Percentiles rank a stretch among this genome's conserved stretches.
Evolutionary conservation across 2,113 vertebrate genomes (phyloP).

Genomic region (Desmodus rotundus): DNA sequence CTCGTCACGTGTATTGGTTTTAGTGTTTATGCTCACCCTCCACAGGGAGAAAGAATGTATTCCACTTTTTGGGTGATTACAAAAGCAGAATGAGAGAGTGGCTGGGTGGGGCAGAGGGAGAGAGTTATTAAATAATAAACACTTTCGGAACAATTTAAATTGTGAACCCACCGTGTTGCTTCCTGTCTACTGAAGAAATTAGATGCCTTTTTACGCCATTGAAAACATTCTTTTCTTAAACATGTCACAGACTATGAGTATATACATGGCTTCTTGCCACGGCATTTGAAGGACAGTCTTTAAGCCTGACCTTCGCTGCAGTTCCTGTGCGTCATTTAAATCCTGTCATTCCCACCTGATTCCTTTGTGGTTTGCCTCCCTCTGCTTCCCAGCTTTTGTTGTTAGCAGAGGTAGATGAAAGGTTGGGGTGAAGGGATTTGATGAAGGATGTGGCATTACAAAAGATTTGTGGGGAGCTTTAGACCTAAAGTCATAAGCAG

Average conservation of each 20-base stretch:
- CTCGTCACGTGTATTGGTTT: neutral
- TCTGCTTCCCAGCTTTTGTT: constrained; percentile 11
- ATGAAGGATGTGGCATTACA: neutral
- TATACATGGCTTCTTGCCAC: neutral
- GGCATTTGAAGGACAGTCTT: neutral
- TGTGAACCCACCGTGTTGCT: neutral
- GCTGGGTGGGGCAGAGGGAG: neutral
- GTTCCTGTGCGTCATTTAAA: neutral
- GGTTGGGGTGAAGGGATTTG: neutral
- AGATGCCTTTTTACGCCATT: neutral
- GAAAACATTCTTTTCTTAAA: neutral
- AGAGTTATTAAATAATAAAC: constrained; percentile 51
- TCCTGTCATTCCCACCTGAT: neutral
- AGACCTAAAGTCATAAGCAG: neutral
- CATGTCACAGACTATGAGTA: neutral
- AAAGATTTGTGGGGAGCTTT: constrained; percentile 13
- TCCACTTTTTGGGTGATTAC: neutral
- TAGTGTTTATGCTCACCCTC: neutral
- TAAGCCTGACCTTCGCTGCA: neutral
- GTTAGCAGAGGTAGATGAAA: constrained; percentile 6
- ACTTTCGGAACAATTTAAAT: neutral
- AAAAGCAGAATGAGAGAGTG: neutral
- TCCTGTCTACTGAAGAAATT: neutral
- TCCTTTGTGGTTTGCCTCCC: neutral
- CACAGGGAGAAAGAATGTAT: neutral